Percentiles rank a stretch among this genome's conserved stretches.
Evolutionary conservation across 2,797 vertebrate genomes (phyloP).

Genomic region (Lates japonicus): DNA sequence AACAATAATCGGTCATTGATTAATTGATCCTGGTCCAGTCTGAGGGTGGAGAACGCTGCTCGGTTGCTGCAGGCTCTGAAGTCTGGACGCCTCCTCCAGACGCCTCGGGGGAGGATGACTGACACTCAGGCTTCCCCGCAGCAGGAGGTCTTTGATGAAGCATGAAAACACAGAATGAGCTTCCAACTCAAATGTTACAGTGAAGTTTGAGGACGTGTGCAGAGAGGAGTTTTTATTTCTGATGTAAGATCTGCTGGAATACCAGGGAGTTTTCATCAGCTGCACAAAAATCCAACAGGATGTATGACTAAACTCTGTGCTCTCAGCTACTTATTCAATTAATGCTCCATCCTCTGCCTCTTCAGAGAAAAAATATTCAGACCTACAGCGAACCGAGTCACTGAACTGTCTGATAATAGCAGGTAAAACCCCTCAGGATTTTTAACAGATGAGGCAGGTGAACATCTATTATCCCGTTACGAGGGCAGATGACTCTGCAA

Average conservation of each 20-base stretch:
- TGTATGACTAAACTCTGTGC: neutral
- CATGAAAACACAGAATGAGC: neutral
- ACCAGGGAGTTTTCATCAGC: neutral
- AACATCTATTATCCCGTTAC: slow-evolving; percentile 1
- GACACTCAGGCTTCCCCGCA: neutral
- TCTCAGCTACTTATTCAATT: neutral
- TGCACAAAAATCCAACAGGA: neutral
- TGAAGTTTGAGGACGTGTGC: neutral
- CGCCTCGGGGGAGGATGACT: neutral
- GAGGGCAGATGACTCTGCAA: slow-evolving; percentile 10
- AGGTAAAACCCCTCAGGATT: neutral
- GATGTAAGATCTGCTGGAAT: neutral
- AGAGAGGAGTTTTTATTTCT: neutral
- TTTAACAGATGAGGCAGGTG: slow-evolving; percentile 10
- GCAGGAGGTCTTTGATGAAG: slow-evolving; percentile 23
- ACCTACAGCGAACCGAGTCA: neutral
- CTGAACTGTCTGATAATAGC: neutral
- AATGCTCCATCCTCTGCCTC: neutral
- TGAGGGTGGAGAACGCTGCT: neutral
- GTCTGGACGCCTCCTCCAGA: neutral
- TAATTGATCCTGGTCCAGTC: neutral
- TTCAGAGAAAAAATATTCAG: slow-evolving; percentile 5
- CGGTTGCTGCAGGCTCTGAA: neutral
- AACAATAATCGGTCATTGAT: too few species aligned
- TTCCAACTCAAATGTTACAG: neutral